Evolutionary conservation across 2,797 vertebrate genomes (phyloP).

Genomic region (Hyperoplus lanceolatus): DNA sequence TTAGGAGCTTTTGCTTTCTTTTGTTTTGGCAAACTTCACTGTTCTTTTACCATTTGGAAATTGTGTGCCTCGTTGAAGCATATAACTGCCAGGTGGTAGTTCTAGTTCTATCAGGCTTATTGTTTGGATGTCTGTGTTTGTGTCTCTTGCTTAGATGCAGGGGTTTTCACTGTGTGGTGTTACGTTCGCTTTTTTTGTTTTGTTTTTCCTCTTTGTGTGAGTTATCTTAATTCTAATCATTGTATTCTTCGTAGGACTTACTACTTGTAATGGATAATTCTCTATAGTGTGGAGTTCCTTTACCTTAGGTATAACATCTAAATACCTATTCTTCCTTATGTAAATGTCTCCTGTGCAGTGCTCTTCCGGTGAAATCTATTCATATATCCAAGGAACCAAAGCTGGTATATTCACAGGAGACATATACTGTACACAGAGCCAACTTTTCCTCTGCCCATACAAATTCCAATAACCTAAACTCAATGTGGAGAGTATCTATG

Average conservation of each 20-base stretch:
- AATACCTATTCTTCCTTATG: constrained; percentile 5
- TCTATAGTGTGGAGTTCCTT: neutral
- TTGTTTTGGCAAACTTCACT: too few species aligned
- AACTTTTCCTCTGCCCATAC: neutral
- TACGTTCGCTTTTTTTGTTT: neutral
- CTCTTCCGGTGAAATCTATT: neutral
- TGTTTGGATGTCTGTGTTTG: neutral
- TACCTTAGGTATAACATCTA: neutral
- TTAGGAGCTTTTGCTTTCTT: too few species aligned
- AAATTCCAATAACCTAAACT: neutral
- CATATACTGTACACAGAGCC: neutral
- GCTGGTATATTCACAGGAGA: neutral
- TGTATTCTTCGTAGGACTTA: neutral
- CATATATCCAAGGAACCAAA: neutral
- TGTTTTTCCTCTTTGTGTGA: neutral
- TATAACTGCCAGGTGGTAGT: too few species aligned
- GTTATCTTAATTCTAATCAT: neutral
- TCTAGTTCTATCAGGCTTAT: neutral
- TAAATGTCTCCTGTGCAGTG: neutral
- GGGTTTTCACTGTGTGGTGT: too few species aligned
- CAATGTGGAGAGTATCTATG: neutral
- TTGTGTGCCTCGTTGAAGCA: too few species aligned
- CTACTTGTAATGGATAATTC: neutral
- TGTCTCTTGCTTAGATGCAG: neutral
- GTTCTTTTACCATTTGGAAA: too few species aligned